Evolutionary conservation across 2,888 invertebrate genomes (phyloP).

Genomic region (Stenichneumon culpator): DNA sequence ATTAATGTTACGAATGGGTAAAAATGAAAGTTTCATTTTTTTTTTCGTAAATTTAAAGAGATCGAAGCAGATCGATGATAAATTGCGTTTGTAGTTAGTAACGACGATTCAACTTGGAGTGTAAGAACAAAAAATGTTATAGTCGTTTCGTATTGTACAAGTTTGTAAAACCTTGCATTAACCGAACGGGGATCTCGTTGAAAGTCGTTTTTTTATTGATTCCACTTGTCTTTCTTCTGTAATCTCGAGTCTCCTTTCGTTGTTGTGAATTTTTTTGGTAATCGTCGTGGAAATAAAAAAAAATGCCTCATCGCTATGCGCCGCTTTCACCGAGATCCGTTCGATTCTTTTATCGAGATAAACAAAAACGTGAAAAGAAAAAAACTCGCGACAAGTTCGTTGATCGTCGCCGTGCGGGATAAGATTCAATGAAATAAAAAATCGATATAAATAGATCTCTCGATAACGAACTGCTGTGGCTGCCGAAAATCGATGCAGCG

Average conservation of each 20-base stretch:
- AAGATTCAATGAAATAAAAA: slow-evolving; percentile 12
- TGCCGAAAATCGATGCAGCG: slow-evolving; percentile 30
- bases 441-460: slow-evolving; percentile 23
- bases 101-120: slow-evolving; percentile 46
- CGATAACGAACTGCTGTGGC: slow-evolving; percentile 19
- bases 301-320: slow-evolving; percentile 51
- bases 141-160: slow-evolving; percentile 77
- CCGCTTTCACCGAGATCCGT: slow-evolving; percentile 73
- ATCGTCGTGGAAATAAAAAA: slow-evolving; percentile 60
- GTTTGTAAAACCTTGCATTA: slow-evolving; percentile 75
- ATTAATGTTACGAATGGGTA: slow-evolving; percentile 37
- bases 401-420: slow-evolving; percentile 28
- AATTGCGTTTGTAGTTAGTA: slow-evolving; percentile 48
- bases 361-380: slow-evolving; percentile 7
- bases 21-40: slow-evolving; percentile 41
- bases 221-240: slow-evolving; percentile 54
- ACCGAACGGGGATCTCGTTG: slow-evolving; percentile 76
- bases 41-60: slow-evolving; percentile 43
- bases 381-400: slow-evolving; percentile 48
- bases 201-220: slow-evolving; percentile 71
- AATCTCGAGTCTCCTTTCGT: slow-evolving; percentile 40
- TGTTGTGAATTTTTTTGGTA: slow-evolving; percentile 51
- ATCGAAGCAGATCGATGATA: slow-evolving; percentile 35
- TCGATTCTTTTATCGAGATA: slow-evolving; percentile 54
- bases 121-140: slow-evolving; percentile 48